Conservation (phyloP, 2,888 invertebrate genomes). For the Timema cristinae region DNA sequence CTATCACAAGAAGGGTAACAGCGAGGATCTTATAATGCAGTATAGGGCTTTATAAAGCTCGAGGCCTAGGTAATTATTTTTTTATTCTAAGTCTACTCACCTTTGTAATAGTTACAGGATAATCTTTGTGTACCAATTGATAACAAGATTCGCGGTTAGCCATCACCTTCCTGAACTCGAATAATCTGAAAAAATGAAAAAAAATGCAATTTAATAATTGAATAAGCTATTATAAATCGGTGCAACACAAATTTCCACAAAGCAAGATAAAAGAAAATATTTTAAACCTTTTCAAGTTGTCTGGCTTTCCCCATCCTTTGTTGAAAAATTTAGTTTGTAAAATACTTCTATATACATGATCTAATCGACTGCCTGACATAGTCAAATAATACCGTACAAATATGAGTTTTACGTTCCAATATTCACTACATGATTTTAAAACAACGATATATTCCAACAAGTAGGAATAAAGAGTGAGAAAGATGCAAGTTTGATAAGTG, state of each 20-base stretch:
- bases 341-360: constrained; percentile 79
- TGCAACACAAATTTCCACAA: not conserved
- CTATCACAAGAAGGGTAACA: too few species aligned
- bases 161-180: constrained; percentile 84
- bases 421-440: too few species aligned
- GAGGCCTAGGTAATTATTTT: too few species aligned
- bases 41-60: too few species aligned
- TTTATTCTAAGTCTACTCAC: constrained; percentile 46
- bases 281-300: constrained; percentile 81
- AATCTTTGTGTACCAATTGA: constrained; percentile 73
- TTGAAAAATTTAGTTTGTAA: constrained; percentile 88
- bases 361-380: constrained; percentile 50
- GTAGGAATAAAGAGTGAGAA: too few species aligned
- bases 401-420: too few species aligned
- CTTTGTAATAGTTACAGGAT: constrained; percentile 83
- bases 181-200: constrained; percentile 63
- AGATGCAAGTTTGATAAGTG: too few species aligned
- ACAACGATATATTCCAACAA: too few species aligned
- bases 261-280: constrained; percentile 22
- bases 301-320: constrained; percentile 95
- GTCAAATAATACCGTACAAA: too few species aligned
- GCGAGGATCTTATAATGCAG: too few species aligned
- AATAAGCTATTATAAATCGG: constrained; percentile 6
- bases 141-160: constrained; percentile 78
- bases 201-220: not conserved